phyloP scores from a whole-genome alignment of 2,888 invertebrate genomes.

The Macaria notata region DNA sequence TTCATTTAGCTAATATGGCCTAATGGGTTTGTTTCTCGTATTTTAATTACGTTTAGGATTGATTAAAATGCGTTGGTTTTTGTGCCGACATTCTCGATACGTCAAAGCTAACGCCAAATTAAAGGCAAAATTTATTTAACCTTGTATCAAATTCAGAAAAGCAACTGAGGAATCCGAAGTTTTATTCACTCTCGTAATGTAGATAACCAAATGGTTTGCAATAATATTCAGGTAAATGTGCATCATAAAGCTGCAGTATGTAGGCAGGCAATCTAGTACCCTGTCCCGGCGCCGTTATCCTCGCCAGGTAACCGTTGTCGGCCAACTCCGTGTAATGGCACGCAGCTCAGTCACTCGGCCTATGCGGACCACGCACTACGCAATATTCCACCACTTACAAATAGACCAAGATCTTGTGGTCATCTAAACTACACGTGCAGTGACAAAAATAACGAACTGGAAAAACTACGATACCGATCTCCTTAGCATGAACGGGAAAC shows the following conservation, averaged over 20 bases:
- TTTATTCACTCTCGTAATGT: background rate
- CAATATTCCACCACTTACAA: constrained; percentile 25
- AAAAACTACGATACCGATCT: constrained; percentile 15
- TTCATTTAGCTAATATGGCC: constrained; percentile 21
- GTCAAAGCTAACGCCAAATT: too few species aligned
- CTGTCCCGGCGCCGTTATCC: constrained; percentile 50
- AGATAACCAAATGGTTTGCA: background rate
- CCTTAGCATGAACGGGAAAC: constrained; percentile 5
- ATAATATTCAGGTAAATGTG: background rate
- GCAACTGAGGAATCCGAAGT: background rate
- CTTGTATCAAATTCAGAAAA: background rate
- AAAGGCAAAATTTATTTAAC: too few species aligned
- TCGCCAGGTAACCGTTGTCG: constrained; percentile 52
- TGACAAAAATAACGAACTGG: constrained; percentile 33
- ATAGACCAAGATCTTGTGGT: constrained; percentile 23
- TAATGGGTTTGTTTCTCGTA: constrained; percentile 9
- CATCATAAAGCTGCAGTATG: constrained; percentile 10
- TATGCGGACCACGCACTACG: constrained; percentile 40
- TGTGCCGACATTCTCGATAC: too few species aligned
- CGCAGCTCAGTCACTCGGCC: constrained; percentile 37
- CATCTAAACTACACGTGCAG: constrained; percentile 28
- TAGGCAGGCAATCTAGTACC: constrained; percentile 22
- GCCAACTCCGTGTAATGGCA: constrained; percentile 40
- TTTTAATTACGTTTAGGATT: background rate
- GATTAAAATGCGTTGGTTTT: background rate